These are phyloP conservation scores for Bungarus multicinctus DNA, from an alignment of 2,113 vertebrate genomes.

Conservation along the genomic window DNA sequence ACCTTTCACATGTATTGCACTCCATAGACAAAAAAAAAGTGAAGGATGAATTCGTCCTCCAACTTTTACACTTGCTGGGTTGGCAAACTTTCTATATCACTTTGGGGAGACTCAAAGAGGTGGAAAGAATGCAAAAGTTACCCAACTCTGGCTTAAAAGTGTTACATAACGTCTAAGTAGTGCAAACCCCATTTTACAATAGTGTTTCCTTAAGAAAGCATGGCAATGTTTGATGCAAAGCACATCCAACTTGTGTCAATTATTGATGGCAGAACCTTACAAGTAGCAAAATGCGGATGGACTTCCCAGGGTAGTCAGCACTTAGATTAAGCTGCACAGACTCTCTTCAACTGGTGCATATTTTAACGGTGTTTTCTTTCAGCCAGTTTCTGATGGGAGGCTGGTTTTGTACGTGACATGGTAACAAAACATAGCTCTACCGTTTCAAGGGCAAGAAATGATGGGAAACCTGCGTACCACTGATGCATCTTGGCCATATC, in stretches of 20 bases:
- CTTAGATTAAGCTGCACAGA: neutral
- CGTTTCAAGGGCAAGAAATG: neutral
- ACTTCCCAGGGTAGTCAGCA: neutral
- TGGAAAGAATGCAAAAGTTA: neutral
- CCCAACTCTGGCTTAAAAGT: neutral
- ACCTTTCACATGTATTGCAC: neutral
- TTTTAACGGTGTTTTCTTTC: slow-evolving; percentile 1
- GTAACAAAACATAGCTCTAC: neutral
- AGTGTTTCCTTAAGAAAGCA: neutral
- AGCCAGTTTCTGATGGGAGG: neutral
- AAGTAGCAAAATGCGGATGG: neutral
- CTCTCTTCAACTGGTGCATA: neutral
- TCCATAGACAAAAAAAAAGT: neutral
- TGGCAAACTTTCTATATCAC: neutral
- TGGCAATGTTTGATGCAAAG: neutral
- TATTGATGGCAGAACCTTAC: neutral
- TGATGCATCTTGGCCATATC: neutral
- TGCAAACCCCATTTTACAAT: neutral
- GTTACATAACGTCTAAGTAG: neutral
- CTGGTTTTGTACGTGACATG: neutral
- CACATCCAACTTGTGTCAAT: neutral
- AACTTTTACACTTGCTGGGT: neutral
- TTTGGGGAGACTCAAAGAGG: neutral
- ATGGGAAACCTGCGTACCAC: neutral
- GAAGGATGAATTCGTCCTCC: neutral